These are phyloP conservation scores for Trissolcus basalis DNA, from an alignment of 1,140 invertebrate genomes.

Conservation along the genomic window DNA sequence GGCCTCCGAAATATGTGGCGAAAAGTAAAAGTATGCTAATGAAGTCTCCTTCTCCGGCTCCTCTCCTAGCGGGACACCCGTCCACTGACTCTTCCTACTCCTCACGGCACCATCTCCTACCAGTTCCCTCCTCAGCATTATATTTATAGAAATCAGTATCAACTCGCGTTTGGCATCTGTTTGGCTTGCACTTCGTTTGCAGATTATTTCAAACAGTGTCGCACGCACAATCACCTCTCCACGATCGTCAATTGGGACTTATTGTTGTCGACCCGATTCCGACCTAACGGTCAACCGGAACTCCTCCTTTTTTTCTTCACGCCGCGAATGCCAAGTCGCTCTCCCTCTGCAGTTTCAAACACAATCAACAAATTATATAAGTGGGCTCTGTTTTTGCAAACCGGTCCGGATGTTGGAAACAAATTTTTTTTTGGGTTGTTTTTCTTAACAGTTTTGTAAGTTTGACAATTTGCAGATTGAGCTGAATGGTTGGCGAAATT, in stretches of 20 bases:
- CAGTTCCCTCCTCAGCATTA: slow-evolving; percentile 66
- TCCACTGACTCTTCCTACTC: slow-evolving; percentile 59
- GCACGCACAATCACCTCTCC: background rate
- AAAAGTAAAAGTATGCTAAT: slow-evolving; percentile 67
- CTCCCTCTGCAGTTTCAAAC: too few relatives aligned
- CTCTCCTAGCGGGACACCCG: slow-evolving; percentile 6
- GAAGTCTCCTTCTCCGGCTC: slow-evolving; percentile 50
- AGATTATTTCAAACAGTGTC: slow-evolving; percentile 62
- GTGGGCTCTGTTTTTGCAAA: too few relatives aligned
- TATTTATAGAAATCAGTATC: slow-evolving; percentile 74
- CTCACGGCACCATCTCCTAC: slow-evolving; percentile 63
- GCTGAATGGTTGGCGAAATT: too few relatives aligned
- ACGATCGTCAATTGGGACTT: background rate
- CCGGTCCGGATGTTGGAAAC: too few relatives aligned
- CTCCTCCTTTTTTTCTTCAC: background rate
- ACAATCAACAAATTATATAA: too few relatives aligned
- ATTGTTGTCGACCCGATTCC: background rate
- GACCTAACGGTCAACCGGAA: background rate
- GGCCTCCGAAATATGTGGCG: slow-evolving; percentile 65
- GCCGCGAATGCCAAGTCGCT: too few relatives aligned
- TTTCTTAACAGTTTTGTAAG: too few relatives aligned
- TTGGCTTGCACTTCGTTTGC: slow-evolving; percentile 66
- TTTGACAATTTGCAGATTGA: too few relatives aligned
- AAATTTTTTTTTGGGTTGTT: too few relatives aligned
- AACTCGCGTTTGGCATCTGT: slow-evolving; percentile 70